Evolutionary conservation across 2,888 invertebrate genomes (phyloP).

Genomic region (Cetonia aurata): DNA sequence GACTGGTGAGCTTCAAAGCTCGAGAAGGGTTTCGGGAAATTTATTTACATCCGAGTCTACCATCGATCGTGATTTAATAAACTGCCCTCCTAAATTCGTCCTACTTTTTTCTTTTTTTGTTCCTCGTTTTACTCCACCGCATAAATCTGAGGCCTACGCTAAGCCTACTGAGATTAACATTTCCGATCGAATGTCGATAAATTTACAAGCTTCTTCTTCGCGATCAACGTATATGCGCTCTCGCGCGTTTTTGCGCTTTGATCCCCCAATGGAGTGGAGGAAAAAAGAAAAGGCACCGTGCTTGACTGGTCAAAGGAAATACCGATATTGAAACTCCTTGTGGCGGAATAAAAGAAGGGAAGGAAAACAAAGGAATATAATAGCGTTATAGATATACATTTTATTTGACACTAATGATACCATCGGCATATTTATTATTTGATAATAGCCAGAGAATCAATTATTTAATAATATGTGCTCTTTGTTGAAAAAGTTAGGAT

Average conservation of each 20-base stretch:
- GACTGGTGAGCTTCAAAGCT: not conserved
- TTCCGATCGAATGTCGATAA: slow-evolving; percentile 23
- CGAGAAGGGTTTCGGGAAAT: slow-evolving; percentile 11
- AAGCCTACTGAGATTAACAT: slow-evolving; percentile 13
- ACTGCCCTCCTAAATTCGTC: not conserved
- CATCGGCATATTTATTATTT: no score
- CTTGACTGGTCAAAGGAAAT: slow-evolving; percentile 18
- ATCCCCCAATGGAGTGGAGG: slow-evolving; percentile 2
- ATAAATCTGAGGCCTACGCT: not conserved
- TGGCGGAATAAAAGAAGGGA: not conserved
- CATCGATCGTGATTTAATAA: slow-evolving; percentile 27
- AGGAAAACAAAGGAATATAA: slow-evolving; percentile 12
- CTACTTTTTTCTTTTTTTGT: slow-evolving; percentile 14
- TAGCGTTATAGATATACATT: not conserved
- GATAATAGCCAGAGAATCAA: no score
- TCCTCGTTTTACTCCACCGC: not conserved
- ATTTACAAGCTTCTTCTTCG: slow-evolving; percentile 5
- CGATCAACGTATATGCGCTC: not conserved
- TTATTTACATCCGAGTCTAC: slow-evolving; percentile 31
- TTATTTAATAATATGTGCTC: no score
- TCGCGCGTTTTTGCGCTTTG: slow-evolving; percentile 3
- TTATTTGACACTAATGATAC: not conserved
- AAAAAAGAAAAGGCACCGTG: not conserved
- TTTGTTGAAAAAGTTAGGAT: no score
- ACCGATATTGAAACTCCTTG: not conserved